These are phyloP conservation scores for Apodemia mormo DNA, from an alignment of 2,888 invertebrate genomes.

Conservation along the genomic window DNA sequence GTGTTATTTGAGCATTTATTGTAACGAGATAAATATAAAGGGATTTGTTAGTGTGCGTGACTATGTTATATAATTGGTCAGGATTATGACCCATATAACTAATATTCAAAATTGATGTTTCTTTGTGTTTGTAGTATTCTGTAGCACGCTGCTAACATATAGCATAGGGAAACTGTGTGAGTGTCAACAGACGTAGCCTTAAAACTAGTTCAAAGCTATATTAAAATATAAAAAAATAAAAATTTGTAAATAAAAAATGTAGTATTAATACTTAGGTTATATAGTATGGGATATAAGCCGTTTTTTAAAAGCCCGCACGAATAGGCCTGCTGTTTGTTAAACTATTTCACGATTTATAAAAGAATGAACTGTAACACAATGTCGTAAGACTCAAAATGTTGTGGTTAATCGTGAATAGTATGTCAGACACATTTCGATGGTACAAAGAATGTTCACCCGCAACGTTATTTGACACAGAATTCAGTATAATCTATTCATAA, in stretches of 20 bases:
- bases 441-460: constrained; percentile 36
- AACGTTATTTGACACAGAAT: constrained; percentile 22
- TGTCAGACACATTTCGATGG: constrained; percentile 31
- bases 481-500: no score
- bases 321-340: constrained; percentile 47
- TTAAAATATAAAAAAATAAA: constrained; percentile 54
- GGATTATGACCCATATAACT: neutral
- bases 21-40: constrained; percentile 59
- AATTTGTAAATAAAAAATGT: constrained; percentile 68
- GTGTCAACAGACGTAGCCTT: constrained; percentile 78
- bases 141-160: constrained; percentile 58
- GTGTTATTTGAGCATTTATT: constrained; percentile 75
- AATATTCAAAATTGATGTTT: constrained; percentile 34
- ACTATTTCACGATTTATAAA: constrained; percentile 42
- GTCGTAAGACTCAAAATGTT: constrained; percentile 19
- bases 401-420: constrained; percentile 24
- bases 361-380: neutral
- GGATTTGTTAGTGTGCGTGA: constrained; percentile 72
- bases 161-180: constrained; percentile 63
- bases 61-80: constrained; percentile 30
- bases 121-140: constrained; percentile 34
- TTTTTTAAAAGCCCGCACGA: constrained; percentile 55
- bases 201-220: constrained; percentile 81
- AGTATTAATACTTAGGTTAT: constrained; percentile 63
- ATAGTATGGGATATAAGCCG: constrained; percentile 59